Evolutionary conservation across 2,888 invertebrate species (phyloP).

Genomic region (Arge pagana): DNA sequence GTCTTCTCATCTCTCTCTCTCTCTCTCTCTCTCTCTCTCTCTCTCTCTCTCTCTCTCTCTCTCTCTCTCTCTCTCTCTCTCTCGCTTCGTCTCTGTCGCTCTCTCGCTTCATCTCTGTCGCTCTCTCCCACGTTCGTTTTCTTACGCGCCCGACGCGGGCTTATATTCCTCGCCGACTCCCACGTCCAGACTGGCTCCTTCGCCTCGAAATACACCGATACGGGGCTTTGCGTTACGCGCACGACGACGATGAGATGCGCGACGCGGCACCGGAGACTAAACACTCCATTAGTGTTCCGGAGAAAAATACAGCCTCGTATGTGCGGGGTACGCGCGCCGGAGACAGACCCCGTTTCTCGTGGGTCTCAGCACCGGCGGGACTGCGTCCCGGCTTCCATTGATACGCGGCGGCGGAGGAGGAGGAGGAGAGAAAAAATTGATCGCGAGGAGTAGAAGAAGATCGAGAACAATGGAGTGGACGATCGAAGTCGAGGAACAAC

Average conservation of each 20-base stretch:
- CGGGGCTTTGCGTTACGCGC: no score
- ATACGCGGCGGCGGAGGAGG: conserved; percentile 22
- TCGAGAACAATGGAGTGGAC: conserved; percentile 27
- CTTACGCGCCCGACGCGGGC: no score
- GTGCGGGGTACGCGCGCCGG: no score
- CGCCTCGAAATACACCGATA: no score
- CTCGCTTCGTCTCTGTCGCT: neutral
- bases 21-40: conserved; percentile 28
- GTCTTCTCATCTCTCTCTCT: conserved; percentile 12
- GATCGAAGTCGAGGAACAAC: neutral
- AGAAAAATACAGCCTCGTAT: no score
- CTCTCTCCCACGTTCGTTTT: no score
- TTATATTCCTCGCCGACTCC: no score
- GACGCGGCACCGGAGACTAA: conserved; percentile 19
- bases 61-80: conserved; percentile 19
- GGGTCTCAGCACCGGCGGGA: conserved; percentile 2
- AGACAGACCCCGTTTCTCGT: no score
- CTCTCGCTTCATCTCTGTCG: no score
- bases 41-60: conserved; percentile 8
- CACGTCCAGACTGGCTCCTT: no score
- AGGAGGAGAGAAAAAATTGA: conserved; percentile 14
- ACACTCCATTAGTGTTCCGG: conserved; percentile 22
- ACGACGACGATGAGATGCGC: no score
- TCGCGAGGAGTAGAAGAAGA: conserved; percentile 15
- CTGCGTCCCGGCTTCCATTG: conserved; percentile 18